Base-by-base conservation (phyloP, 1,140 invertebrate species). In the Tribolium castaneum region DNA sequence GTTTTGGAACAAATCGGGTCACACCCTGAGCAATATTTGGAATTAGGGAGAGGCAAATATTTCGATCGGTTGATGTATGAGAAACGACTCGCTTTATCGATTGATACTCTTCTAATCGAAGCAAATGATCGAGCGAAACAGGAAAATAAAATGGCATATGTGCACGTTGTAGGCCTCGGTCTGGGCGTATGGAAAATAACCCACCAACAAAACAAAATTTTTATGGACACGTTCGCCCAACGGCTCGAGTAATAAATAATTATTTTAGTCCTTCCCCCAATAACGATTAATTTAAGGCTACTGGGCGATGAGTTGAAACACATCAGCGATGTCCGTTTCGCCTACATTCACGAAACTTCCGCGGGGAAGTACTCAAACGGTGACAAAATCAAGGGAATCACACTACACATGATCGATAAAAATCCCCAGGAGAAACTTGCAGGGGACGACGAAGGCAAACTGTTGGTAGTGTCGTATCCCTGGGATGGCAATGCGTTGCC, bases 401-500 rank as follows among this genome's bases (percentile, higher is more conserved):
- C 16, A 12, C 34, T 78, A 12, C 72, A 78, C 35, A 75, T 78
- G 25, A n/a, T n/a, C 2, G 54, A 78, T 12, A 66, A 54, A 54
- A 66, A 78, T 56, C 77, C 77, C 5, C 71, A 78, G 70, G 71
- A 75, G 14, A 78, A 75, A 62, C 12, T 78, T n/a, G 4, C 12
- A 6, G 35, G 45, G 5, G 13, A 45, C 3, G 19, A 75, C n/a
- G 52, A 70, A 56, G 50, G 88, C 19, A 91, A 91, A 82, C 82
- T 92, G 1, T 82, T 92, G 56, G 88, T 93, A 6, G 89, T 92
- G 3, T 92, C 90, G 0, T 93, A 93, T 79, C 90, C 92, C 0
- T 92, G 91, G 90, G 92, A 93, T 83, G 90, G 90, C 6, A 93
- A 93, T 81, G 88, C 92, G 1, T 87, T 92, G 70, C 92, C 92